Evolutionary conservation across 2,797 vertebrate species (phyloP), one percentile per base, ranked within the genome.

Genomic region (Tapera naevia): DNA sequence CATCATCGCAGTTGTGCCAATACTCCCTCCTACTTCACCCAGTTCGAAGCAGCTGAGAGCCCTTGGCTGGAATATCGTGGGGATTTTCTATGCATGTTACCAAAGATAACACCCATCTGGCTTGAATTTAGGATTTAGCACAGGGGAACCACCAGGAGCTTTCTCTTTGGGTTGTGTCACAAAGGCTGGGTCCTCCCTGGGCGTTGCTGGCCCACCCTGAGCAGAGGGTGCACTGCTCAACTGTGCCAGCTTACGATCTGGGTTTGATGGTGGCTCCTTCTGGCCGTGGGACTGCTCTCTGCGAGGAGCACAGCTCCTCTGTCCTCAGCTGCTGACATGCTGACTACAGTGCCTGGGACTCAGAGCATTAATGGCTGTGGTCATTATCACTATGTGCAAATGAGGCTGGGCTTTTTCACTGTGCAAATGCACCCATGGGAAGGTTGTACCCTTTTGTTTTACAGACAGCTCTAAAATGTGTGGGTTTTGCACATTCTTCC

Each of bases 91-190:
- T 32, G 24, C 48, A 61, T 37, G 23, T 54, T 61, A 46, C 53
- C 61, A 61, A 51, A 73, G 57, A 32, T 43, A 61, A 7, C 58
- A 43, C 50, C 27, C 67, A 67, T 56, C 83, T 82, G 80, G 66
- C 61, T 54, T 46, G 3, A 33, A 88, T 30, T 71, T 45, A 53
- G 30, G 48, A 16, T 16, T 7, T 5, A 69, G 48, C 48, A 17
- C 53, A 8, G 43, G 37, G 71, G 23, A 87, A 14, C 35, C 7
- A 7, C 54, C 0, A 2, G 3, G 17, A 74, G 61, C 71, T 48
- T 85, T 61, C 2, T 0, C 21, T 76, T 45, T 0, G 0, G 16
- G 61, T 35, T 18, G 16, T 8, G 45, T 8, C 2, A 6, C 4
- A 23, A 22, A 71, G 46, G n/a, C 84, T 85, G 71, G 13, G 43